These are phyloP conservation scores for Seriola aureovittata DNA, from an alignment of 2,113 vertebrate species.

Conservation along the genomic window DNA sequence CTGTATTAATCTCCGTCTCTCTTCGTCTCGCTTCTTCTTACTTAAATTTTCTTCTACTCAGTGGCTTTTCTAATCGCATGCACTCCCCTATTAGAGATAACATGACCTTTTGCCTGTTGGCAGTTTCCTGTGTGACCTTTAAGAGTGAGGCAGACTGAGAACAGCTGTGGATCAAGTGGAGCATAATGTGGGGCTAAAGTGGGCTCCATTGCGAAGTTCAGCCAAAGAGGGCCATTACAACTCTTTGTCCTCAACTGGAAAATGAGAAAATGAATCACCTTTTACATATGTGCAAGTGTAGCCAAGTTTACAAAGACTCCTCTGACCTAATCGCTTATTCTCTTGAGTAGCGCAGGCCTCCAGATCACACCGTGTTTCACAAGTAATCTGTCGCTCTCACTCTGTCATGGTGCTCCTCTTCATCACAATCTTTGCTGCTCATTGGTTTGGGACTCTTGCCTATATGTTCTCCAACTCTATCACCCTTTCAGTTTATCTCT, in stretches of 20 bases:
- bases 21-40: conserved; percentile 15
- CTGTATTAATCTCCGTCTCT: conserved; percentile 45
- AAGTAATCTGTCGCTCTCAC: conserved; percentile 72
- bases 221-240: conserved; percentile 56
- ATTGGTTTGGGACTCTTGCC: conserved; percentile 35
- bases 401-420: conserved; percentile 46
- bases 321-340: conserved; percentile 60
- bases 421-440: conserved; percentile 45
- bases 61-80: conserved; percentile 72
- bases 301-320: conserved; percentile 53
- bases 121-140: conserved; percentile 81
- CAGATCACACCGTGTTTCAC: conserved; percentile 59
- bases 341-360: conserved; percentile 30
- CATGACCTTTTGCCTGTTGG: conserved; percentile 82
- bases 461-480: conserved; percentile 42
- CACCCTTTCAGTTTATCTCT: conserved; percentile 37
- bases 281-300: conserved; percentile 64
- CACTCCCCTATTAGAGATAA: conserved; percentile 74
- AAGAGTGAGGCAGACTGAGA: conserved; percentile 67
- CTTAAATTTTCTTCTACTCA: conserved; percentile 48
- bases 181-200: conserved; percentile 73
- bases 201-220: conserved; percentile 55
- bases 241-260: conserved; percentile 73
- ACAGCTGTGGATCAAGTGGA: conserved; percentile 72
- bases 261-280: conserved; percentile 80